Conservation (phyloP, 2,888 invertebrate genomes). For the Escarpia spicata region DNA sequence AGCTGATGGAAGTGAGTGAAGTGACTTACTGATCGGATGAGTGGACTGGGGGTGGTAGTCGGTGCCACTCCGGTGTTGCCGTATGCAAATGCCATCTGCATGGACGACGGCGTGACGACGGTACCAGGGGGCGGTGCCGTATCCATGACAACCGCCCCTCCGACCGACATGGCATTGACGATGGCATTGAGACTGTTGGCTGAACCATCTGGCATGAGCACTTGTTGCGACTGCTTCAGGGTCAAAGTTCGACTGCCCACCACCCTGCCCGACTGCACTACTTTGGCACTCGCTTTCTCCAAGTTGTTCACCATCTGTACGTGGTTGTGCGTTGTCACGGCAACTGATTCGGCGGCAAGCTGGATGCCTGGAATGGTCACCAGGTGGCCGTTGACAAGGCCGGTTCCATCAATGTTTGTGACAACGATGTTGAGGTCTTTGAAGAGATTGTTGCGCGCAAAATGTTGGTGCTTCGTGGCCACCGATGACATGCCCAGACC, state of each 20-base stretch:
- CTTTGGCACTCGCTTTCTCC: neutral
- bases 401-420: neutral
- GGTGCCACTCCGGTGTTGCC: neutral
- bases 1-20: neutral
- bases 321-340: conserved; percentile 6
- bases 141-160: conserved; percentile 16
- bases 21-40: neutral
- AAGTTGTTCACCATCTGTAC: neutral
- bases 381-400: neutral
- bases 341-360: neutral
- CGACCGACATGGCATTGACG: neutral
- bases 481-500: neutral
- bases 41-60: neutral
- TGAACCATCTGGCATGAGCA: neutral
- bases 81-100: neutral
- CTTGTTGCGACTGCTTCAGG: neutral
- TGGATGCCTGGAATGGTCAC: neutral
- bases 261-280: neutral
- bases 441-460: neutral
- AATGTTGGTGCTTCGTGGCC: neutral
- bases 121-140: neutral
- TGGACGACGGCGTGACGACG: neutral
- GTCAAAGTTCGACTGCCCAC: conserved; percentile 6
- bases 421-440: neutral
- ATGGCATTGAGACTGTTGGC: conserved; percentile 12